Conservation (phyloP, 2,113 vertebrate genomes). For the Urocynchramus pylzowi region DNA sequence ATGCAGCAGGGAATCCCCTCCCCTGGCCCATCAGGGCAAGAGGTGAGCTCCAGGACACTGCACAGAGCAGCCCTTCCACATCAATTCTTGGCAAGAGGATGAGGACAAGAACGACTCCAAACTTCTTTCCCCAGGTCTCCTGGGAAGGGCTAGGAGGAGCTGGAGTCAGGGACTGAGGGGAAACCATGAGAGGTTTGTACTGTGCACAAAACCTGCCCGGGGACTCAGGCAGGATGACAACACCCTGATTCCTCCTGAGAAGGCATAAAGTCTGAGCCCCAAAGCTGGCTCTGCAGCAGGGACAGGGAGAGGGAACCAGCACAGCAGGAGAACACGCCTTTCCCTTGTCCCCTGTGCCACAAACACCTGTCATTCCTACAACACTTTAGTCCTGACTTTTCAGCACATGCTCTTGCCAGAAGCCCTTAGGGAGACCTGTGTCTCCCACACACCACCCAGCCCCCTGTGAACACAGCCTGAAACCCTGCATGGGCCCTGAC, state of each 20-base stretch:
- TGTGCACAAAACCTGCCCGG: not conserved
- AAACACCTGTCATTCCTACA: not conserved
- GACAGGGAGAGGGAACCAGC: not conserved
- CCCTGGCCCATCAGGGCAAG: not conserved
- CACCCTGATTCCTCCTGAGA: not conserved
- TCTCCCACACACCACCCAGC: not conserved
- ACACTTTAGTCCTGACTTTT: not conserved
- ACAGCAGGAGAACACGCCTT: not conserved
- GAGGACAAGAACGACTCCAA: not conserved
- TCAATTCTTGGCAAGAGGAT: not conserved
- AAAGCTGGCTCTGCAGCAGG: not conserved
- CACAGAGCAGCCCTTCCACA: not conserved
- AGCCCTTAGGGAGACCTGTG: not conserved
- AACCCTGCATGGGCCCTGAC: not conserved
- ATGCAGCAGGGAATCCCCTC: not conserved
- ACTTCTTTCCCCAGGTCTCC: not conserved
- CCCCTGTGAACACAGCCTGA: not conserved
- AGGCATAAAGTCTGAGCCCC: not conserved
- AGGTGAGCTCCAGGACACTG: not conserved
- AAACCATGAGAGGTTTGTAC: no score
- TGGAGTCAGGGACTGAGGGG: not conserved
- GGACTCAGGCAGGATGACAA: not conserved
- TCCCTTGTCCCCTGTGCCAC: not conserved
- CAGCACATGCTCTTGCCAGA: not conserved
- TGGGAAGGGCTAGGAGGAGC: not conserved